These are phyloP conservation scores for Dasyornis broadbenti DNA, from an alignment of 2,113 vertebrate genomes.

Conservation along the genomic window DNA sequence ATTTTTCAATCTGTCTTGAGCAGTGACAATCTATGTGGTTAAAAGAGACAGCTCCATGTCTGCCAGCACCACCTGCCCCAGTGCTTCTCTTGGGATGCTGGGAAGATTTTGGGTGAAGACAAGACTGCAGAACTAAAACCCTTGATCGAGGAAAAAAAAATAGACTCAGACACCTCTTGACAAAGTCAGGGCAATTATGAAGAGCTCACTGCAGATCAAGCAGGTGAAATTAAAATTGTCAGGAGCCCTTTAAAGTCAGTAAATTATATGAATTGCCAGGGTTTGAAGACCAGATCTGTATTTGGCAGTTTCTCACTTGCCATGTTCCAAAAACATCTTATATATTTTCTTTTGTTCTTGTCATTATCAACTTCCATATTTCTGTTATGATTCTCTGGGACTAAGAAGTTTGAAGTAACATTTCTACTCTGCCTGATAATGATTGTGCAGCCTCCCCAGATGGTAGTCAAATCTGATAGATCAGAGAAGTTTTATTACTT, in stretches of 20 bases:
- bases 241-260: neutral
- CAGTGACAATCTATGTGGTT: neutral
- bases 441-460: neutral
- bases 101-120: neutral
- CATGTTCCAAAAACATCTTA: neutral
- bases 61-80: accelerated
- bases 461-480: neutral
- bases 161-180: neutral
- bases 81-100: neutral
- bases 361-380: conserved; percentile 41
- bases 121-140: neutral
- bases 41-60: neutral
- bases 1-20: neutral
- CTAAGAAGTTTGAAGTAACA: neutral
- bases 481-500: neutral
- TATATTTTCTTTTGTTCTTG: conserved; percentile 41
- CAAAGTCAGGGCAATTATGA: neutral
- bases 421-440: neutral
- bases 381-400: neutral
- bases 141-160: neutral
- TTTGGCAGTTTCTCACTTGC: conserved; percentile 25
- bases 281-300: neutral
- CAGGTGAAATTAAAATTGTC: neutral
- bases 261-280: neutral
- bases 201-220: neutral